phyloP scores from a whole-genome alignment of 2,888 invertebrate species.

The Pecten maximus region DNA sequence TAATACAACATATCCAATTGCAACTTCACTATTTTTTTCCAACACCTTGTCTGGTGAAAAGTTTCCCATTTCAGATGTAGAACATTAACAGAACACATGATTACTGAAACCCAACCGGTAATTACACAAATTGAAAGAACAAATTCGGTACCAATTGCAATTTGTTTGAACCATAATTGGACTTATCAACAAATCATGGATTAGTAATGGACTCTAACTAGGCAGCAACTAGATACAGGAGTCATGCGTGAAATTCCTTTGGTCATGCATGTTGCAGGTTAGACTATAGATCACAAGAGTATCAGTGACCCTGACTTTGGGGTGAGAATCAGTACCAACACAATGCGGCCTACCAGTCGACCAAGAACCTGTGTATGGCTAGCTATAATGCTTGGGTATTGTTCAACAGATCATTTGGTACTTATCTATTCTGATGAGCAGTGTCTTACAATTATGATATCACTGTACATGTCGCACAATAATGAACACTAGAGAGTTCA shows the following conservation, averaged over 20 bases:
- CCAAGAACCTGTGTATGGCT: not conserved
- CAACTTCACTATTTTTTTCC: not conserved
- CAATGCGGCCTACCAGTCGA: not conserved
- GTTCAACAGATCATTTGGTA: constrained; percentile 26
- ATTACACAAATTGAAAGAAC: constrained; percentile 22
- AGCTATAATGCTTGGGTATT: not conserved
- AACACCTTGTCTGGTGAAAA: constrained; percentile 9
- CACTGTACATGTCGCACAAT: not conserved
- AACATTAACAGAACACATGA: not conserved
- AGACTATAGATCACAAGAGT: constrained; percentile 30
- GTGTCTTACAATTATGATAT: not conserved
- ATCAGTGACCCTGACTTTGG: not conserved
- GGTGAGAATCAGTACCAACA: not conserved
- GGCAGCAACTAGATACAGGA: not conserved
- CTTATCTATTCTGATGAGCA: constrained; percentile 5
- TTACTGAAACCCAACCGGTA: not conserved
- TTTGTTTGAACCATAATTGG: constrained; percentile 20
- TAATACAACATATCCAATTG: not conserved
- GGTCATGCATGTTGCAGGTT: constrained; percentile 14
- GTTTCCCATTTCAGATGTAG: not conserved
- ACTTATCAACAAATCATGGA: constrained; percentile 4
- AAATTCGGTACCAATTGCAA: constrained; percentile 15
- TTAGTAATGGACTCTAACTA: constrained; percentile 14
- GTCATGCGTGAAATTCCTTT: not conserved
- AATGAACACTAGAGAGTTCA: not conserved